phyloP scores from a whole-genome alignment of 2,797 vertebrate genomes.

The Gallinago nigripennis region DNA sequence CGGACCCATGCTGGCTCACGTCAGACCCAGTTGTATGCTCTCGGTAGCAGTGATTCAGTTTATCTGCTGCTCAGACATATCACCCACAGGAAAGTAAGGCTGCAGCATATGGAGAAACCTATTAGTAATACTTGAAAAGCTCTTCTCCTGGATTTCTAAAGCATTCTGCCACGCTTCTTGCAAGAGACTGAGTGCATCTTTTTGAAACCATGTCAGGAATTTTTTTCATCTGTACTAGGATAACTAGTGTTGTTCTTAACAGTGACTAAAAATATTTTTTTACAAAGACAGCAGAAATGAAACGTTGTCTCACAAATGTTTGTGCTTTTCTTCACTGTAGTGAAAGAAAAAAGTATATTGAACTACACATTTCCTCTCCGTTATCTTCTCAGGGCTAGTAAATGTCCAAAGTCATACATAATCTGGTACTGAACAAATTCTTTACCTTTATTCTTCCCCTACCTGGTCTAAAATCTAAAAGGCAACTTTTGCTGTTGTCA shows the following conservation, averaged over 20 bases:
- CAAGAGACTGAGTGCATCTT: neutral
- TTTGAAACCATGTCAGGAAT: neutral
- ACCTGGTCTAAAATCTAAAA: neutral
- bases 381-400: neutral
- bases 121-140: conserved; percentile 8
- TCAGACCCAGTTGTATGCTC: neutral
- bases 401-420: neutral
- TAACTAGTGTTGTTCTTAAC: neutral
- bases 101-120: neutral
- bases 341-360: neutral
- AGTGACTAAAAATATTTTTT: neutral
- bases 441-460: neutral
- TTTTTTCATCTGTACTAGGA: neutral
- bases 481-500: neutral
- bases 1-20: neutral
- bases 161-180: neutral
- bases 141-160: neutral
- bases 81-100: neutral
- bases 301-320: neutral
- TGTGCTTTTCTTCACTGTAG: neutral
- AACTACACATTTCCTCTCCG: neutral
- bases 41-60: neutral
- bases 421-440: neutral
- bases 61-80: neutral
- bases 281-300: neutral